Percentiles rank a stretch among this genome's conserved stretches.
Evolutionary conservation across 2,113 vertebrate genomes (phyloP).

Genomic region (Elanus axillaris): DNA sequence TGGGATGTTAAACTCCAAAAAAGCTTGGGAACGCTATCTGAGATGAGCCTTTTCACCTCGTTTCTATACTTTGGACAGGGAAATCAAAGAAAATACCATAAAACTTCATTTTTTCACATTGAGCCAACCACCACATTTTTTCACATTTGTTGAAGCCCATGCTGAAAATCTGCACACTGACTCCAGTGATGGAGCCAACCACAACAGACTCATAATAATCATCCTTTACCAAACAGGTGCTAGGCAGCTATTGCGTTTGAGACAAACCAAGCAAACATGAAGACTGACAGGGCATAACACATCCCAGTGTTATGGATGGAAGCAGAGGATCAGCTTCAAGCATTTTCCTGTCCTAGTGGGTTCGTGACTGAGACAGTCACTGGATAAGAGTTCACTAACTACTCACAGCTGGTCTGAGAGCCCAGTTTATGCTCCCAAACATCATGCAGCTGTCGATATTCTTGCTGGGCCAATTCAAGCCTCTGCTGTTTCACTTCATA

Average conservation of each 20-base stretch:
- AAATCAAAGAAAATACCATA: background rate
- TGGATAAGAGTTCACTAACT: background rate
- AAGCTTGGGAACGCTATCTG: background rate
- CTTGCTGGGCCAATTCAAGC: constrained; percentile 91
- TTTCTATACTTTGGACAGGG: background rate
- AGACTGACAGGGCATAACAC: rapidly evolving
- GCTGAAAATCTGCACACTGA: background rate
- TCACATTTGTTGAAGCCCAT: background rate
- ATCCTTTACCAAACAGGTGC: background rate
- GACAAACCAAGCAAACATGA: background rate
- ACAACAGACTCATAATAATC: rapidly evolving
- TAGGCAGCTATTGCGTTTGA: background rate
- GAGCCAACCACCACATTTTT: background rate
- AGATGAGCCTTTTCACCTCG: background rate
- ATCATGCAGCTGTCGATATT: constrained; percentile 90
- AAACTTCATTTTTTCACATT: background rate
- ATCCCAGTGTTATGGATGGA: background rate
- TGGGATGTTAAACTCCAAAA: background rate
- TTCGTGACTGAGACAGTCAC: background rate
- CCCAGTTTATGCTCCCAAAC: constrained; percentile 91
- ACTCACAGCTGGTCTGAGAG: constrained; percentile 96
- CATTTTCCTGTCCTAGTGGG: background rate
- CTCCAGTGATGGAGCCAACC: background rate
- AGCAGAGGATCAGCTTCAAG: background rate
- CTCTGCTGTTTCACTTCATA: constrained; percentile 97